Base-by-base conservation (phyloP, 2,888 invertebrate species). In the Hybos culiciformis region DNA sequence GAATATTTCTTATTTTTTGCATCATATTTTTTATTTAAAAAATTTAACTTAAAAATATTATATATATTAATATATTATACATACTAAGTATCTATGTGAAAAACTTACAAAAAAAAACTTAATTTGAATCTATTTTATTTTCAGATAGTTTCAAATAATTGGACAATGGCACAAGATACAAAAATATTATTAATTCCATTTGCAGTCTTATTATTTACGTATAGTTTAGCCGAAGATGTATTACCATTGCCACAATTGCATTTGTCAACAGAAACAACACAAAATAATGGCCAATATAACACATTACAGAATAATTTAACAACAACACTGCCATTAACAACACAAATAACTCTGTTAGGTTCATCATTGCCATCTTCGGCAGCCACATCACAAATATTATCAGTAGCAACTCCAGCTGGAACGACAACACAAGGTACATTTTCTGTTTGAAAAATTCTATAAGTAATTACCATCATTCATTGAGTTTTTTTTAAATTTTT, bases 101-200 rank as follows among this genome's bases (percentile, higher is more conserved):
- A n/a, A n/a, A n/a, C n/a, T n/a, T n/a, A n/a, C n/a, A n/a, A n/a
- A n/a, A n/a, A n/a, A n/a, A n/a, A n/a, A n/a, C n/a, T n/a, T n/a
- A n/a, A n/a, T n/a, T n/a, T n/a, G n/a, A n/a, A n/a, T n/a, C n/a
- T n/a, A n/a, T n/a, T n/a, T n/a, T n/a, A n/a, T n/a, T n/a, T n/a
- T n/a, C n/a, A n/a, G n/a, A n/a, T n/a, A n/a, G n/a, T n/a, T n/a
- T n/a, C n/a, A n/a, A n/a, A n/a, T n/a, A n/a, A n/a, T n/a, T n/a
- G n/a, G n/a, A n/a, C n/a, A 47, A 51, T 51, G 51, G 51, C 51
- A 46, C 51, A 51, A 41, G 47, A 50, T 44, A 51, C 47, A 36
- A 48, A 51, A 48, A 51, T 51, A 45, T 37, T 46, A 44, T 39
- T 42, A 41, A 42, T 39, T 43, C 50, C 47, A 45, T 43, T 47